phyloP scores from a whole-genome alignment of 1,140 invertebrate genomes.

The Colletes latitarsis region DNA sequence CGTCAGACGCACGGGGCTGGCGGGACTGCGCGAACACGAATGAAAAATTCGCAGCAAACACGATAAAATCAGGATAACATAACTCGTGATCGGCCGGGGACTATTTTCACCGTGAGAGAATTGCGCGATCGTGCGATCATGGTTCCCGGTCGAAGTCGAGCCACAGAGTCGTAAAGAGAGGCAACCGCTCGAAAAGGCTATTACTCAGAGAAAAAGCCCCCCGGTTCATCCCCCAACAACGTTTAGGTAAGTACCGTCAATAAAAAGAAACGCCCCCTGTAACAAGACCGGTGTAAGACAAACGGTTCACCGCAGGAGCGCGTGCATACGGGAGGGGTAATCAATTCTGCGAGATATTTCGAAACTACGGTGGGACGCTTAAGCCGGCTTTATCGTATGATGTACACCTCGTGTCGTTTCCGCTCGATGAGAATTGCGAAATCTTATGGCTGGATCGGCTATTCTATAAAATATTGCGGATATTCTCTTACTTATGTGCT shows the following conservation, averaged over 20 bases:
- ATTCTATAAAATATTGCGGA: slow-evolving; percentile 45
- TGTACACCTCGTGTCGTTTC: slow-evolving; percentile 44
- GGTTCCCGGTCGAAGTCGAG: neutral
- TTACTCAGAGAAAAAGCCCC: slow-evolving; percentile 16
- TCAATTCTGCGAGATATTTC: slow-evolving; percentile 35
- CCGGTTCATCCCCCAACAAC: slow-evolving; percentile 6
- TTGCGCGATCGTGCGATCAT: slow-evolving; percentile 6
- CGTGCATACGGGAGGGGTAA: slow-evolving; percentile 7
- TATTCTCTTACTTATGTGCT: slow-evolving; percentile 16
- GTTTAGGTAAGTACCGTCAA: slow-evolving; percentile 9
- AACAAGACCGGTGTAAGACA: slow-evolving; percentile 15
- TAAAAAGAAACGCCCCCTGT: slow-evolving; percentile 16
- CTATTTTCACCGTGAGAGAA: neutral
- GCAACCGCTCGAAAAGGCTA: neutral
- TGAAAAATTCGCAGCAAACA: slow-evolving; percentile 3
- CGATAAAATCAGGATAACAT: slow-evolving; percentile 27
- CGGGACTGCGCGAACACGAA: neutral
- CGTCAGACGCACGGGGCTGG: neutral
- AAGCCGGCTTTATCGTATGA: slow-evolving; percentile 45
- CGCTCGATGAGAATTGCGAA: slow-evolving; percentile 47
- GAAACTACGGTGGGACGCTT: slow-evolving; percentile 28
- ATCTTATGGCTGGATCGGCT: slow-evolving; percentile 37
- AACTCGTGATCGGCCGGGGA: neutral
- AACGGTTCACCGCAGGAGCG: slow-evolving; percentile 19
- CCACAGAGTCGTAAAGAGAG: slow-evolving; percentile 3